Percentiles rank a stretch among this genome's conserved stretches.
These are phyloP conservation scores for Aphidoletes aphidimyza DNA, from an alignment of 2,888 invertebrate genomes.

Conservation along the genomic window DNA sequence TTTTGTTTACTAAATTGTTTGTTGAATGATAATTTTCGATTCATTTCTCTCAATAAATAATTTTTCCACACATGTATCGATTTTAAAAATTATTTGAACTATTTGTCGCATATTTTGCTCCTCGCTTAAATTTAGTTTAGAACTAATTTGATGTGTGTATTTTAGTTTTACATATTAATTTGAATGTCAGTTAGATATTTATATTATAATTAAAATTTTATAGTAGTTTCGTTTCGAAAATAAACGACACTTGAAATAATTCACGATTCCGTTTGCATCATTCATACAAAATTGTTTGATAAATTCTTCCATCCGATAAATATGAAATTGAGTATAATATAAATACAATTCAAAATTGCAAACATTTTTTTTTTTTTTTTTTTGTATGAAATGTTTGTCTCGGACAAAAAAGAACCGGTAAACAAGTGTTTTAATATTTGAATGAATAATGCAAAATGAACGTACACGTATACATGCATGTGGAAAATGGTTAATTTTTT, in stretches of 20 bases:
- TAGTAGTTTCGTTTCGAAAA: neutral
- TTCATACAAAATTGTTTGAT: neutral
- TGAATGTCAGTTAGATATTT: neutral
- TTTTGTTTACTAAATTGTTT: neutral
- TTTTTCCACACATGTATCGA: neutral
- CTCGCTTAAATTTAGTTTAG: too few relatives aligned
- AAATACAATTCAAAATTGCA: too few relatives aligned
- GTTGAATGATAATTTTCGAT: neutral
- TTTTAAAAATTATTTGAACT: constrained; percentile 37
- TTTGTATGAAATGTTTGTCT: too few relatives aligned
- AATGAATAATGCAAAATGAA: too few relatives aligned
- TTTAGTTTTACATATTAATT: neutral
- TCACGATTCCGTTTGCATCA: neutral
- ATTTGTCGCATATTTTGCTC: neutral
- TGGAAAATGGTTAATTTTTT: too few relatives aligned
- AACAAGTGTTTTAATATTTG: too few relatives aligned
- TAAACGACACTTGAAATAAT: constrained; percentile 13
- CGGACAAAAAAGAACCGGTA: too few relatives aligned
- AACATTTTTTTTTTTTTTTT: too few relatives aligned
- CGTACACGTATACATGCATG: too few relatives aligned
- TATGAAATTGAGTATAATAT: neutral
- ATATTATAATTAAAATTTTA: neutral
- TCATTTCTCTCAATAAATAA: neutral
- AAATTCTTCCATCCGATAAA: neutral
- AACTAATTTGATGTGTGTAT: too few relatives aligned